Evolutionary conservation across 1,140 invertebrate genomes (phyloP).

Genomic region (Micrasema longulum): DNA sequence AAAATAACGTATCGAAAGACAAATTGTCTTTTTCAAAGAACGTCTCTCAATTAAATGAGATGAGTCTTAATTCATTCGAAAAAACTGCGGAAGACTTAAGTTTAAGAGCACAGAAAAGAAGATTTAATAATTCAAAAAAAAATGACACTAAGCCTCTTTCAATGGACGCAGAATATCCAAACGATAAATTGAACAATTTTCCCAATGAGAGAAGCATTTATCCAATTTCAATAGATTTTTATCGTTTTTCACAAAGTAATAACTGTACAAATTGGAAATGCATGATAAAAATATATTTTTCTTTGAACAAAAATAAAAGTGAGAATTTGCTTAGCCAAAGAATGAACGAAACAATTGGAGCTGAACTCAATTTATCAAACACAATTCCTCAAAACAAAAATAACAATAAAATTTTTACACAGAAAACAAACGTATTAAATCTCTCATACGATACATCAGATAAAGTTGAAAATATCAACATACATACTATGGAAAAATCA

Average conservation of each 20-base stretch:
- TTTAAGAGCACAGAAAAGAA: too few species aligned
- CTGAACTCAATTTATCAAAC: too few species aligned
- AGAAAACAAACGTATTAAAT: too few species aligned
- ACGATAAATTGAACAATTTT: not conserved
- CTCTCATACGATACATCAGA: too few species aligned
- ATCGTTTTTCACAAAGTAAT: not conserved
- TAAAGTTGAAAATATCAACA: too few species aligned
- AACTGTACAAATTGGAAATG: conserved; percentile 5
- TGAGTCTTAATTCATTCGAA: not conserved
- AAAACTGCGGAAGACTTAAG: too few species aligned
- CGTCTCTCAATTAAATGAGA: not conserved
- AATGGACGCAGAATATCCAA: not conserved
- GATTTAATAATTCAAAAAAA: conserved; percentile 7
- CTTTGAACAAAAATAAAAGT: not conserved
- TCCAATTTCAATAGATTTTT: not conserved
- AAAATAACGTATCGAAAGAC: too few species aligned
- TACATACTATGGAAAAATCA: too few species aligned
- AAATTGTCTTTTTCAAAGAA: not conserved
- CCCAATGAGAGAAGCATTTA: too few species aligned
- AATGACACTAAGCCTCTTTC: not conserved
- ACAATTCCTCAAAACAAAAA: too few species aligned
- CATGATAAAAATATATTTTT: not conserved
- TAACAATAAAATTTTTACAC: too few species aligned
- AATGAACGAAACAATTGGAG: too few species aligned
- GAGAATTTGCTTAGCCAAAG: not conserved